Base-by-base conservation (phyloP, 2,797 vertebrate genomes). In the Smutsia temminckii region DNA sequence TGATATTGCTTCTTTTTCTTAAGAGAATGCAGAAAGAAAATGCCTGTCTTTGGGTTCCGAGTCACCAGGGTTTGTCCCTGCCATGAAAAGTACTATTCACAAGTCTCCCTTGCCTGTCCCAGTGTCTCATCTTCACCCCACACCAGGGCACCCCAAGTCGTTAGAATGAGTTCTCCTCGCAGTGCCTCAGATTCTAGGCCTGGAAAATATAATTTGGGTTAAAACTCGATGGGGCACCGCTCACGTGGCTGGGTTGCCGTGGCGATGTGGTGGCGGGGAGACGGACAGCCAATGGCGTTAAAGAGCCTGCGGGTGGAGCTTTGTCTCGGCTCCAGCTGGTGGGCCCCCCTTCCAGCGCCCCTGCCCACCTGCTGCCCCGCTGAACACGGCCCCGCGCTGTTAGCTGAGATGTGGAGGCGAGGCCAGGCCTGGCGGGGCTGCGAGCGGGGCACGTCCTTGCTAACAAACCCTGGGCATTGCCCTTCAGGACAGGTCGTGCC, bases 191-290 rank as follows among this genome's bases (percentile, higher is more conserved):
- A 68, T 85, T 95, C 95, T 69, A 96, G 96, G 77, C 89, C 85
- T 91, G 93, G 84, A 95, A 95, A 93, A 94, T 37, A 92, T 23
- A 97, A 97, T 97, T 95, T 97, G 96, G 97, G 97, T 97, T 97
- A 97, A 96, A 97, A 95, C 96, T 94, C 97, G 63, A 95, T 97
- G 95, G 97, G 97, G 97, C 95, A 95, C 75, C 94, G 49, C 91
- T 89, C 57, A 51, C 27, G 32, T 16, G 18, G 87, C 32, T 6
- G 88, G 92, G 96, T 97, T 97, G 96, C 97, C 94, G 49, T 97
- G 96, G 97, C 72, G 94, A 97, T 89, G 74, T 4, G 69, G 3
- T 23, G 53, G 88, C 68, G 90, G 57, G 59, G 61, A 17, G 55
- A 8, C 1, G 71, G 25, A 10, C 2, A 61, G 89, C 79, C 87